phyloP scores from a whole-genome alignment of 1,140 invertebrate genomes.

The Philotrypesis tridentata region DNA sequence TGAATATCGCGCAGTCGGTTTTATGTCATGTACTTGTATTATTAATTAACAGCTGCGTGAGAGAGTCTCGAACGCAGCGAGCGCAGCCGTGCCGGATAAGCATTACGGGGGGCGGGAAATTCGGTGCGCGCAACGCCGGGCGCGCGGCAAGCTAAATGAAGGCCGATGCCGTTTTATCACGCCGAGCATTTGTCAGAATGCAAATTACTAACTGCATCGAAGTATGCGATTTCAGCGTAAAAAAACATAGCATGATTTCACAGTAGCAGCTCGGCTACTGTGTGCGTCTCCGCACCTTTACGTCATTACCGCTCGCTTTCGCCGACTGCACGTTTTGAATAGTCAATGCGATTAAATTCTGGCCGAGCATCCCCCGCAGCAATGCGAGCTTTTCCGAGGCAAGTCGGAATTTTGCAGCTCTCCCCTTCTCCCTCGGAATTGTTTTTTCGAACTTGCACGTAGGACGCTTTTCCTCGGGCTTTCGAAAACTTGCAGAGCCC shows the following conservation, averaged over 20 bases:
- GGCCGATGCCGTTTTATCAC: neutral
- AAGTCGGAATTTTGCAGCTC: neutral
- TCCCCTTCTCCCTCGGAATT: no score
- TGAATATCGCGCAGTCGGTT: neutral
- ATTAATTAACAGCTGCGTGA: constrained; percentile 9
- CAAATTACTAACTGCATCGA: neutral
- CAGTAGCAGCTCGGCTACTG: no score
- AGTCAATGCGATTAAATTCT: neutral
- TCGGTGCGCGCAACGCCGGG: neutral
- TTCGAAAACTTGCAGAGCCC: neutral
- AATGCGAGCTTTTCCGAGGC: neutral
- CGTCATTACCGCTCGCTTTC: neutral
- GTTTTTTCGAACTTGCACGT: neutral
- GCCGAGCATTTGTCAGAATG: neutral
- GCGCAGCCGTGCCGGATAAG: neutral
- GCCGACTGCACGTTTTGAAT: neutral
- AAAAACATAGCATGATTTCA: no score
- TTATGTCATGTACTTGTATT: neutral
- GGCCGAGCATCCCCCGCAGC: neutral
- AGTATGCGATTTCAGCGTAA: neutral
- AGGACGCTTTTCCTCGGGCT: neutral
- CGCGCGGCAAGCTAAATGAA: neutral
- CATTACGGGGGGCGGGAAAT: neutral
- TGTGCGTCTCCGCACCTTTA: no score
- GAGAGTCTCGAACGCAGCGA: no score